These are phyloP conservation scores for Cataglyphis rosenhaueri DNA, from an alignment of 2,888 invertebrate genomes.

Conservation along the genomic window DNA sequence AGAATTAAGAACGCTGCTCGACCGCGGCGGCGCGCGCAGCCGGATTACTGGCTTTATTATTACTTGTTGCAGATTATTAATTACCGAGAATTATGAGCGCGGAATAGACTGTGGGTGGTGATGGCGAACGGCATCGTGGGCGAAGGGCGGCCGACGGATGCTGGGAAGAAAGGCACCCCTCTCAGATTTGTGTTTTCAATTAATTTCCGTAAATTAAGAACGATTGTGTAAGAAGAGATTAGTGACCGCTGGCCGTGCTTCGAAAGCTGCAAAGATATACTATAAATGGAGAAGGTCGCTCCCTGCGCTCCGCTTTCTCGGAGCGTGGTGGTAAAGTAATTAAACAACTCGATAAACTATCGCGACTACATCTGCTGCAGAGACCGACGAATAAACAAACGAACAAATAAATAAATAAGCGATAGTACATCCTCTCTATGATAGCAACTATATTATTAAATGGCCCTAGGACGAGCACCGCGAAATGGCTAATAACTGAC, in stretches of 20 bases:
- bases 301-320: conserved; percentile 14
- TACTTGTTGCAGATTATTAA: conserved; percentile 85
- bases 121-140: conserved; percentile 57
- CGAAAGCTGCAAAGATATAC: conserved; percentile 24
- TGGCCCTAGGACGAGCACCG: not conserved
- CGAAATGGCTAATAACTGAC: conserved; percentile 23
- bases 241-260: conserved; percentile 49
- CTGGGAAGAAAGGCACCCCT: conserved; percentile 74
- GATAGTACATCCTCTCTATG: not conserved
- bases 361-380: not conserved
- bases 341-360: conserved; percentile 44
- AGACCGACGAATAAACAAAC: conserved; percentile 12
- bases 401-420: not conserved
- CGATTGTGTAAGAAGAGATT: conserved; percentile 77
- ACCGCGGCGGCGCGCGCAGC: conserved; percentile 77
- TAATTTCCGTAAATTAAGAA: conserved; percentile 82
- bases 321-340: conserved; percentile 9
- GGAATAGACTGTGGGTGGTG: conserved; percentile 48
- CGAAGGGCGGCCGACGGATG: conserved; percentile 67
- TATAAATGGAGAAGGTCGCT: conserved; percentile 22
- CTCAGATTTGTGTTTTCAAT: conserved; percentile 82
- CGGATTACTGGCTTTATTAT: conserved; percentile 85
- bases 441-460: not conserved
- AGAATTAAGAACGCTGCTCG: conserved; percentile 83
- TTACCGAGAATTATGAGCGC: conserved; percentile 82